Evolutionary conservation across 2,888 invertebrate species (phyloP).

Genomic region (Clepsis dumicolana): DNA sequence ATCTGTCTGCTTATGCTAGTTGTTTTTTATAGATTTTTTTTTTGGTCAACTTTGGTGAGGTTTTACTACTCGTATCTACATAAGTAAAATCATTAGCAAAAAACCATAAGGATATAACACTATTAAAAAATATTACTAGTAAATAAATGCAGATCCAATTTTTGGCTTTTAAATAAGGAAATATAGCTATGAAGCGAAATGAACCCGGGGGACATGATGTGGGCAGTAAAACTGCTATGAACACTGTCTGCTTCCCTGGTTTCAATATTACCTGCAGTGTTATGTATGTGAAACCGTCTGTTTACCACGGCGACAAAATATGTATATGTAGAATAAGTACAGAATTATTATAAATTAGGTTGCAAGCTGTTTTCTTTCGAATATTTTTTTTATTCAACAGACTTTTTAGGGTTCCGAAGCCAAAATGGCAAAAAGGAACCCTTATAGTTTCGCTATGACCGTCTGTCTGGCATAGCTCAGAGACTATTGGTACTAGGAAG

Average conservation of each 20-base stretch:
- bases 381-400: no score
- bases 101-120: no score
- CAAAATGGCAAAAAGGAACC: no score
- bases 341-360: neutral
- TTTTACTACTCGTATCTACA: no score
- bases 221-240: neutral
- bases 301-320: neutral
- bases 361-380: neutral
- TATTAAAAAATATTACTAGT: no score
- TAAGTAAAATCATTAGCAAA: no score
- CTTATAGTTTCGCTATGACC: no score
- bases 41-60: no score
- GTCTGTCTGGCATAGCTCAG: no score
- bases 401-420: no score
- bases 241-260: neutral
- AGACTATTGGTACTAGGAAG: no score
- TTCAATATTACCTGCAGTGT: neutral
- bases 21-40: neutral
- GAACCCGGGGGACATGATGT: neutral
- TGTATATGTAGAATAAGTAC: neutral
- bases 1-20: neutral
- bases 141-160: neutral
- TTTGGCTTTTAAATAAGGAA: slow-evolving; percentile 4
- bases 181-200: neutral
- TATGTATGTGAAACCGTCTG: neutral